Evolutionary conservation across 2,888 invertebrate genomes (phyloP), one percentile per base, ranked within the genome.

Genomic region (Furcula furcula): DNA sequence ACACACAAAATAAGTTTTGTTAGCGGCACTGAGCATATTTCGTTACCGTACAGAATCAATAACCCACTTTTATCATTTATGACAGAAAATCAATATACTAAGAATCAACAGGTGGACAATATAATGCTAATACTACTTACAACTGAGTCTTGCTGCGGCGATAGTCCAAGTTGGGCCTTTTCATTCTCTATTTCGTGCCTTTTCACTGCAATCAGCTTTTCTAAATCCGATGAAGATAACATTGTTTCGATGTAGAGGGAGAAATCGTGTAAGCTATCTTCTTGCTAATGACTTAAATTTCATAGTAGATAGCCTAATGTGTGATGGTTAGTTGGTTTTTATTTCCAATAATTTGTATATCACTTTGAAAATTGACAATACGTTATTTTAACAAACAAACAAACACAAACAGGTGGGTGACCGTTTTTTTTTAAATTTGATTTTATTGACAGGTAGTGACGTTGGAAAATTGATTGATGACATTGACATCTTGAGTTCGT

Each of bases 141-240:
- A 13, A 13, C 7, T 19, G 36, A 29, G 26, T 47, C 44, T 16
- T 40, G 40, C 18, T 55, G 40, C 13, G 62, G 49, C 20, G 50
- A 41, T 34, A 82, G 53, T 18, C 85, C 85, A 31, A 88, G 61
- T 40, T 54, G 49, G 12, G 53, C 62, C 79, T 87, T 88, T 71
- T 88, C 88, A 39, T 65, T 68, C 59, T 83, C 72, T 62, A 88
- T 81, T 66, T 82, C 81, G 68, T 71, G 73, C 61, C 71, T 84
- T 80, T 88, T 88, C 67, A 59, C 68, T 30, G 67, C 55, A 77
- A 88, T 86, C 66, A 87, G 65, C 65, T 65, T 83, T 78, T 87
- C 87, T 76, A 88, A 69, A 56, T 74, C 56, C 43, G 48, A 58
- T 28, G 71, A 46, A 41, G 86, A 84, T 78, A 83, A 62, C 86